Evolutionary conservation across 2,113 vertebrate genomes (phyloP).

Genomic region (Otolemur garnettii): DNA sequence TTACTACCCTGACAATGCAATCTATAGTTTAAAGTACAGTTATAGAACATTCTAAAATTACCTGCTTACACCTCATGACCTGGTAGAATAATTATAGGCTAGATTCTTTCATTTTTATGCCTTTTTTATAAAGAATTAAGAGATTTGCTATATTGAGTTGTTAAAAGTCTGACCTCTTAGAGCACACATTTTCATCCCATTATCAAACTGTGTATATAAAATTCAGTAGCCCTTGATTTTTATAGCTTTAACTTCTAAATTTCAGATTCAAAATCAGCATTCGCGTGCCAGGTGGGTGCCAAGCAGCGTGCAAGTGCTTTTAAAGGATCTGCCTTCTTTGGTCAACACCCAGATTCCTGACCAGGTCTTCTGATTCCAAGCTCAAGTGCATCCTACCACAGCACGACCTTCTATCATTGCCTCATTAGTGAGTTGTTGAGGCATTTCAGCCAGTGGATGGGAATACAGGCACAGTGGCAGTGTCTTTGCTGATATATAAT

Average conservation of each 20-base stretch:
- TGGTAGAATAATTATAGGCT: constrained; percentile 74
- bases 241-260: constrained; percentile 42
- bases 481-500: not conserved
- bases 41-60: constrained; percentile 73
- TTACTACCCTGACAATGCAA: constrained; percentile 63
- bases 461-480: not conserved
- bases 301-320: not conserved
- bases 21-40: constrained; percentile 34
- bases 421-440: not conserved
- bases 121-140: constrained; percentile 52
- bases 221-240: constrained; percentile 23
- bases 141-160: constrained; percentile 46
- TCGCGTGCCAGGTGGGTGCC: not conserved
- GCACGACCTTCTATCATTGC: not conserved
- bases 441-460: too few relatives aligned
- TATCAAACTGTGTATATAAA: constrained; percentile 56
- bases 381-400: not conserved
- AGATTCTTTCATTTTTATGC: constrained; percentile 50
- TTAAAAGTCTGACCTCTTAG: constrained; percentile 59
- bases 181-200: constrained; percentile 38
- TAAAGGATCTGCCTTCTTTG: not conserved
- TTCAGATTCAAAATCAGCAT: constrained; percentile 40
- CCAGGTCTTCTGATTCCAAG: not conserved
- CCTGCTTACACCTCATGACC: constrained; percentile 64
- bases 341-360: not conserved